These are phyloP conservation scores for Crossaster papposus DNA, from an alignment of 53 echinoderm and acorn worm genomes.

Conservation along the genomic window DNA sequence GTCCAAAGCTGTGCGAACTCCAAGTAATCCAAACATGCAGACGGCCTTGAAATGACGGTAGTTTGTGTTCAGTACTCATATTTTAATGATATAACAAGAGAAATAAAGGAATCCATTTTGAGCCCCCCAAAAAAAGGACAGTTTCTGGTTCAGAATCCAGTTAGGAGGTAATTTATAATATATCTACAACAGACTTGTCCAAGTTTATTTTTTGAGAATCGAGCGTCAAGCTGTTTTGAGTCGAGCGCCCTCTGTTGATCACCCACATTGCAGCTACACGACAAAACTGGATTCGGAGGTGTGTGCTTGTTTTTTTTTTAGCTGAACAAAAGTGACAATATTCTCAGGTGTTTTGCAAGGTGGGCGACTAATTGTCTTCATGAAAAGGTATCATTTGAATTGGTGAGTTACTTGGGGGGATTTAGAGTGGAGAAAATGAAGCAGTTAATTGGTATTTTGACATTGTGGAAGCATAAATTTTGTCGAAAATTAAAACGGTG, in stretches of 20 bases:
- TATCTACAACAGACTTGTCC: no score
- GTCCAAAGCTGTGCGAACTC: no score
- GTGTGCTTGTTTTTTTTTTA: background rate
- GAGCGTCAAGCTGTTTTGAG: background rate
- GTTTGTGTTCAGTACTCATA: no score
- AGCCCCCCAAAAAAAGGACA: no score
- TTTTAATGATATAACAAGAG: no score
- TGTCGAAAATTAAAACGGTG: no score
- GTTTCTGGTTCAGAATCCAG: no score
- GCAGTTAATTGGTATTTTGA: background rate
- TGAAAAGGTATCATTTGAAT: background rate
- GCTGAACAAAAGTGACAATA: background rate
- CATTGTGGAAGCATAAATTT: no score
- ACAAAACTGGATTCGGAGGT: background rate
- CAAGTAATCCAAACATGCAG: no score
- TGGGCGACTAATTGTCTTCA: background rate
- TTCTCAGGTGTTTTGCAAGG: background rate
- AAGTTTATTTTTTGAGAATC: background rate
- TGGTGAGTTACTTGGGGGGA: background rate
- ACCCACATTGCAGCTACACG: background rate
- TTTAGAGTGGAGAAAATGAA: background rate
- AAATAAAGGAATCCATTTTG: no score
- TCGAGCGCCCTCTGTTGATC: conserved; percentile 20
- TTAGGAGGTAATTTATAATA: no score
- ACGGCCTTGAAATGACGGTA: no score